Conservation (phyloP, 2,888 invertebrate species). For the Argyresthia albistria region DNA sequence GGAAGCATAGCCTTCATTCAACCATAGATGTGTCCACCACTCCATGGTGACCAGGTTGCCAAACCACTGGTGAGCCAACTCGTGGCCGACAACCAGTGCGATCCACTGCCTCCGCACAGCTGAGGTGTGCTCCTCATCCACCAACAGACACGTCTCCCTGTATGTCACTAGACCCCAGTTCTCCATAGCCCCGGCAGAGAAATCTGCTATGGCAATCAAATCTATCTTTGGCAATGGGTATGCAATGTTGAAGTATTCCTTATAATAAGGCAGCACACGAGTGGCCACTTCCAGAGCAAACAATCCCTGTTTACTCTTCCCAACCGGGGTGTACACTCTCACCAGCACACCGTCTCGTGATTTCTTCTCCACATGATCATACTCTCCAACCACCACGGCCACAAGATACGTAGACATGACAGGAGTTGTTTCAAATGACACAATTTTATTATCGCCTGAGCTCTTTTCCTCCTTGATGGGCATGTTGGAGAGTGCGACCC, state of each 20-base stretch:
- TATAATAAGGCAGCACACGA: conserved; percentile 93
- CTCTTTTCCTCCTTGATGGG: conserved; percentile 69
- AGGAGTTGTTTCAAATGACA: conserved; percentile 88
- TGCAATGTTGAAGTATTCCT: conserved; percentile 94
- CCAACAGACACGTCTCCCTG: conserved; percentile 90
- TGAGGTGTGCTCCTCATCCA: conserved; percentile 92
- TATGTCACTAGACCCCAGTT: conserved; percentile 98
- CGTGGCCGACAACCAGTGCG: conserved; percentile 92
- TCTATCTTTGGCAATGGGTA: conserved; percentile 98
- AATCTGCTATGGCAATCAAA: conserved; percentile 95
- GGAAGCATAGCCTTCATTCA: conserved; percentile 96
- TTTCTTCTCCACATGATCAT: conserved; percentile 90
- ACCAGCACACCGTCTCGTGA: conserved; percentile 88
- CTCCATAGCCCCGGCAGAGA: conserved; percentile 97
- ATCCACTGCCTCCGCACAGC: conserved; percentile 87
- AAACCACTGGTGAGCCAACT: conserved; percentile 98
- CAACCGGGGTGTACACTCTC: conserved; percentile 89
- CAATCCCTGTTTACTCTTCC: conserved; percentile 91
- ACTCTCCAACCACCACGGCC: conserved; percentile 95
- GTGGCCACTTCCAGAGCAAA: conserved; percentile 95
- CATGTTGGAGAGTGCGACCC: conserved; percentile 96
- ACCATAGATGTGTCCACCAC: conserved; percentile 98
- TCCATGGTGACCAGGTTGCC: conserved; percentile 98
- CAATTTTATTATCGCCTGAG: conserved; percentile 61
- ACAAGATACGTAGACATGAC: conserved; percentile 97